Evolutionary conservation across 2,797 vertebrate species (phyloP).

Genomic region (Tapirus indicus): DNA sequence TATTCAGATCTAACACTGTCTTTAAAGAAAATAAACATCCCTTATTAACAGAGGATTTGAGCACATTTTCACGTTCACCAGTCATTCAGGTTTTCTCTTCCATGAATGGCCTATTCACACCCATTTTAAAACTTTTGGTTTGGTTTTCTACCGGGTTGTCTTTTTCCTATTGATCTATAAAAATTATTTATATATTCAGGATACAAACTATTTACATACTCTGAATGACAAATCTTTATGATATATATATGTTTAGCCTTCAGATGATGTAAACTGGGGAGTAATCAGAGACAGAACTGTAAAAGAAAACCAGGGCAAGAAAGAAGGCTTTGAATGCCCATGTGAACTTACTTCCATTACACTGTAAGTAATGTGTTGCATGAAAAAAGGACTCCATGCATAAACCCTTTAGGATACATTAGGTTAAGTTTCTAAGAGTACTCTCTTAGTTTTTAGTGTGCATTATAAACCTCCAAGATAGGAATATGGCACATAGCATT

Average conservation of each 20-base stretch:
- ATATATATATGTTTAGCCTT: neutral
- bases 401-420: neutral
- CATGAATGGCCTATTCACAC: neutral
- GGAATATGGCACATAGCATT: neutral
- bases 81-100: constrained; percentile 30
- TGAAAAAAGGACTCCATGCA: neutral
- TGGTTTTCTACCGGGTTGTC: neutral
- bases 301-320: neutral
- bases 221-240: constrained; percentile 3
- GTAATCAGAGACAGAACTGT: neutral
- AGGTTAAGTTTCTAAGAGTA: neutral
- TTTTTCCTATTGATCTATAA: constrained; percentile 7
- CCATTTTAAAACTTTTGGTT: neutral
- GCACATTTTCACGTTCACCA: neutral
- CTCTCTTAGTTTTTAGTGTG: neutral
- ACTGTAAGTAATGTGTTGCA: neutral
- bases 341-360: neutral
- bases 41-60: neutral
- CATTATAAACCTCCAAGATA: constrained; percentile 13
- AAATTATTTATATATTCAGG: constrained; percentile 5
- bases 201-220: neutral
- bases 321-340: neutral
- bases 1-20: neutral
- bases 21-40: constrained; percentile 13
- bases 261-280: neutral